Base-by-base conservation (phyloP, 2,888 invertebrate genomes). In the Mythimna albipuncta region DNA sequence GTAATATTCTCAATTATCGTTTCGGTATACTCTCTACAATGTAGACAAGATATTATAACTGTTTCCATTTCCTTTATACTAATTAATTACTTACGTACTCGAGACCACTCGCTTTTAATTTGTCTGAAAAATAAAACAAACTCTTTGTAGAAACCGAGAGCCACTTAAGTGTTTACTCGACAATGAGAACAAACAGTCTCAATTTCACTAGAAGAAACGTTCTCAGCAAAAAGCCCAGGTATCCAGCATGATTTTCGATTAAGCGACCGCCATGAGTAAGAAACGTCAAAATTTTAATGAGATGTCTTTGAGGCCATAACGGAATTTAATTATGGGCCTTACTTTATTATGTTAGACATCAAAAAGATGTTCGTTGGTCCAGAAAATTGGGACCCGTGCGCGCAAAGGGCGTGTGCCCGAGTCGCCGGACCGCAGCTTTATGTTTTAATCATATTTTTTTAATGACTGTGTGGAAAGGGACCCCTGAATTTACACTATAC, bases 321-420 rank as follows among this genome's bases (percentile, higher is more conserved):
- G 81, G 78, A 85, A 89, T 88, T 86, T 86, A 88, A 88, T 87
- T 85, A 84, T 61, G 72, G 69, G 66, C 75, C 72, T 82, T 81
- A 82, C 85, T 85, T 86, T 88, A 87, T 87, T 85, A 84, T 82
- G 83, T 79, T 82, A 79, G 85, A 88, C 81, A 85, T 90, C 86
- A 88, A 90, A 91, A 89, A 85, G 89, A 85, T 77, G 77, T 76
- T 83, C 85, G 77, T 73, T 80, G 85, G 85, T 54, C 89, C 81
- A 85, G 88, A 91, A 89, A 90, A 90, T 90, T 90, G 83, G 85
- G 84, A 81, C 76, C 81, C 69, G 72, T 75, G 81, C 70, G 65
- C 21, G 69, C 72, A 61, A 69, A 68, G 69, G 65, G 62, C 64
- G 64, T 52, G 55, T 63, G 52, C 64, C 69, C 57, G 69, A 21